Evolutionary conservation across 2,797 vertebrate genomes (phyloP).

Genomic region (Phoxinus dragarum): DNA sequence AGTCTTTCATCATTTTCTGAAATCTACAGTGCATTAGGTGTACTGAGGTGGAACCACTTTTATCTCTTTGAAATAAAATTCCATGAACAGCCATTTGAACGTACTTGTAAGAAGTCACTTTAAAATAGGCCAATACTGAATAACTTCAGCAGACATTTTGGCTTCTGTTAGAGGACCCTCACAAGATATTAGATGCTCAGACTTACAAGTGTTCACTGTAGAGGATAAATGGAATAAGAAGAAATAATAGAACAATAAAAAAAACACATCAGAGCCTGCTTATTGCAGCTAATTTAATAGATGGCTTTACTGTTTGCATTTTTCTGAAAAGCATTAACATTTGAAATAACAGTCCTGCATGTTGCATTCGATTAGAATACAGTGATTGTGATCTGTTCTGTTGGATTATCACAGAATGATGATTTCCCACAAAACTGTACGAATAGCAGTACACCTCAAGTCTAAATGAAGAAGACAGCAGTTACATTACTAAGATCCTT

Average conservation of each 20-base stretch:
- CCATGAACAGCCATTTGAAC: neutral
- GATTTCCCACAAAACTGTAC: neutral
- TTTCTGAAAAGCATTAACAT: neutral
- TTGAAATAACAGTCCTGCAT: neutral
- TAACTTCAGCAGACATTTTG: conserved; percentile 29
- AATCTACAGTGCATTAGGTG: conserved; percentile 22
- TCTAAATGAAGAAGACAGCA: neutral
- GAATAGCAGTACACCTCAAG: neutral
- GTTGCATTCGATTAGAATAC: neutral
- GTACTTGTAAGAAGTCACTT: conserved; percentile 24
- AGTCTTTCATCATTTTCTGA: neutral
- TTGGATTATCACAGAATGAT: neutral
- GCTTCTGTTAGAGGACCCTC: conserved; percentile 3
- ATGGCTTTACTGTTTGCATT: neutral
- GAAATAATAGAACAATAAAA: too few relatives aligned
- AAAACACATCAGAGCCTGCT: neutral
- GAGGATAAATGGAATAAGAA: neutral
- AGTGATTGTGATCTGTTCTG: neutral
- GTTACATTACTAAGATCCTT: conserved; percentile 14
- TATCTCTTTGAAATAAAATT: conserved; percentile 23
- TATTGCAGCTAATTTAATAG: neutral
- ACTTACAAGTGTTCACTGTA: neutral
- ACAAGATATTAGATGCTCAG: neutral
- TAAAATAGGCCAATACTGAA: conserved; percentile 7
- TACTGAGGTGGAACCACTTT: neutral